Evolutionary conservation across 1,140 invertebrate genomes (phyloP), one percentile per base, ranked within the genome.

Genomic region (Neodiprion fabricii): DNA sequence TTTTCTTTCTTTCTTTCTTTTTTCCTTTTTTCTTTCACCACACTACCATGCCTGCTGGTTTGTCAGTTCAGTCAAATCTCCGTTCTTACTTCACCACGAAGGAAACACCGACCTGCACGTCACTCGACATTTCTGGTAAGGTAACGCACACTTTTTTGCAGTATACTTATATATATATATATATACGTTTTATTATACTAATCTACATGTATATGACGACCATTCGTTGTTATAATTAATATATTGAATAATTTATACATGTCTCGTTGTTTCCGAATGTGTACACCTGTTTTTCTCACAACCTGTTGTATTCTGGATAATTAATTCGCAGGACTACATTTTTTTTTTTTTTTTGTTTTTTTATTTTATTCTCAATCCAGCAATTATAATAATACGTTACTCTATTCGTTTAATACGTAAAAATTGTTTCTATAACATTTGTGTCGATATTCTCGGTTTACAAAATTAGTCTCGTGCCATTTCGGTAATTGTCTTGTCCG

Each of bases 1-100:
- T 61, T 61, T 61, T 11, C 1, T n/a, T n/a, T n/a, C n/a, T 11
- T 61, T 61, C 53, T 61, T 61, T 61, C n/a, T 61, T 61, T 11
- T 61, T 61, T 61, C n/a, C 10, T 61, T 61, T 61, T 61, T 61
- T 61, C 10, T 61, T 11, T 61, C 10, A 65, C 12, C 7, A 14
- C 12, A 65, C 12, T 14, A 65, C 12, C 61, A 65, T 81, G 80
- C 81, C 81, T 82, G 81, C 76, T 81, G 81, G 72, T 79, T 76
- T 82, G 79, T 78, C 72, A 79, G 76, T 81, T 75, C 28, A 72
- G 48, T 71, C 69, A 61, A 9, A 40, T 66, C 69, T 70, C 48
- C 65, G 48, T 21, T 50, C 71, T 21, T 61, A n/a, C 49, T 23
- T n/a, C 28, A 72, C 12, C 28, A 66, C 28, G 10, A 14, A 21